These are phyloP conservation scores for Dasyornis broadbenti DNA, from an alignment of 2,113 vertebrate genomes.

Conservation along the genomic window DNA sequence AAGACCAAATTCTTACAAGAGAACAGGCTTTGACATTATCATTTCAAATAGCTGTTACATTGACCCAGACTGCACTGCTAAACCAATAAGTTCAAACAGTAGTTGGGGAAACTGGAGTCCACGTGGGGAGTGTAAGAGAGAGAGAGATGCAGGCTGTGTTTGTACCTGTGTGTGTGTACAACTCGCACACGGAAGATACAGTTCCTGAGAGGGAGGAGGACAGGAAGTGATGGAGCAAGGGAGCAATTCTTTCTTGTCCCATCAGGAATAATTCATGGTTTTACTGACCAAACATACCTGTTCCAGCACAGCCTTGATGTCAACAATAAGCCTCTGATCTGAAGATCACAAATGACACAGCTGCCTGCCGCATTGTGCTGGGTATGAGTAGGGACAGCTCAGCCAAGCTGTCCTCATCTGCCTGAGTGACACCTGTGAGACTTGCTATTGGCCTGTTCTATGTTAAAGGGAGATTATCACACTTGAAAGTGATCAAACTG, in stretches of 20 bases:
- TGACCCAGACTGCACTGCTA: background rate
- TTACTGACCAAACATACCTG: background rate
- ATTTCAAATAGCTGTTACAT: background rate
- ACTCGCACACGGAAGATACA: background rate
- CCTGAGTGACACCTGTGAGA: background rate
- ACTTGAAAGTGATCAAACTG: background rate
- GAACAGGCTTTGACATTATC: rapidly evolving
- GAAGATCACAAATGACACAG: background rate
- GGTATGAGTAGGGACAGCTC: background rate
- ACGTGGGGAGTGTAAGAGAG: too few species aligned
- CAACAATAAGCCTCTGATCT: background rate
- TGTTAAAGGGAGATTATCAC: background rate
- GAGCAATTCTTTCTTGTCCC: background rate
- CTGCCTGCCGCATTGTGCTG: background rate
- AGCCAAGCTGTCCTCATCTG: background rate
- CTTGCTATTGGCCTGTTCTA: background rate
- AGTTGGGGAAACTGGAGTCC: too few species aligned
- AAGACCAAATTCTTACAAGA: background rate
- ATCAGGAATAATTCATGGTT: background rate
- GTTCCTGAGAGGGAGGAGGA: background rate
- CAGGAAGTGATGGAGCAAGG: background rate
- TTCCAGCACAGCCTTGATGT: background rate
- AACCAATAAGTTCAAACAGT: too few species aligned
- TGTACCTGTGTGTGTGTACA: too few species aligned
- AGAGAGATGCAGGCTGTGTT: too few species aligned